A percentile compares a stretch with the other conserved stretches of the same genome.
These are phyloP conservation scores for Lacerta viridis DNA, from an alignment of 2,797 vertebrate species.

Conservation along the genomic window DNA sequence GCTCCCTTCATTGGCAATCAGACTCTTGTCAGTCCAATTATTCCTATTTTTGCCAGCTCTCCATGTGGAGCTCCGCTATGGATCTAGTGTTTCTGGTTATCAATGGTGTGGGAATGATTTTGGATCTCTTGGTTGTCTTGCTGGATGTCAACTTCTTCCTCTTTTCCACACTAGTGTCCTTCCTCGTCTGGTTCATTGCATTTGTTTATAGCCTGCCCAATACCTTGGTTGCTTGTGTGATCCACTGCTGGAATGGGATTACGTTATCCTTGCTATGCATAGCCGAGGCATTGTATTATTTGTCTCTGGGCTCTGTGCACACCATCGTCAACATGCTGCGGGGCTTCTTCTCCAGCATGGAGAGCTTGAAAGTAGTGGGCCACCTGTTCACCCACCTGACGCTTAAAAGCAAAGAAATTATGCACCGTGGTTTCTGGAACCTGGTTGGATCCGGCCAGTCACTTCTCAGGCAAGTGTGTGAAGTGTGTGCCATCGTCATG, in stretches of 20 bases:
- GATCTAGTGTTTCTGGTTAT: slow-evolving; percentile 77
- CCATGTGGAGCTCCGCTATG: slow-evolving; percentile 63
- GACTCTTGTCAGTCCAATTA: no score
- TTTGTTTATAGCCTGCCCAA: slow-evolving; percentile 85
- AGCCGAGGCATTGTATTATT: slow-evolving; percentile 75
- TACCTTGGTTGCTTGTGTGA: slow-evolving; percentile 76
- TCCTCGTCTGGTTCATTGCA: slow-evolving; percentile 80
- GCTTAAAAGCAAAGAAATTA: slow-evolving; percentile 87
- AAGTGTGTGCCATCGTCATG: slow-evolving; percentile 87
- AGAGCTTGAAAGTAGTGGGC: slow-evolving; percentile 91
- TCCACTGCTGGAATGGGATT: slow-evolving; percentile 83
- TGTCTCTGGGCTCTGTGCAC: slow-evolving; percentile 74
- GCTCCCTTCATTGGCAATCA: no score
- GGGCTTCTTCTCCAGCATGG: slow-evolving; percentile 84
- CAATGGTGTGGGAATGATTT: slow-evolving; percentile 72
- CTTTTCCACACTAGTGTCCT: slow-evolving; percentile 87
- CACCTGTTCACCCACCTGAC: slow-evolving; percentile 89
- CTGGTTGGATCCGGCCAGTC: slow-evolving; percentile 80
- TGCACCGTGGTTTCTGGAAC: slow-evolving; percentile 85
- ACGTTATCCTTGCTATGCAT: slow-evolving; percentile 77
- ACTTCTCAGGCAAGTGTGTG: slow-evolving; percentile 83
- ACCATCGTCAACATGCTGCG: slow-evolving; percentile 79
- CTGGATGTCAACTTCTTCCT: slow-evolving; percentile 93
- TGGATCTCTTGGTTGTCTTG: slow-evolving; percentile 83
- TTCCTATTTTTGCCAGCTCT: neutral